These are phyloP conservation scores for Colletes latitarsis DNA, from an alignment of 1,140 invertebrate species.

Conservation along the genomic window DNA sequence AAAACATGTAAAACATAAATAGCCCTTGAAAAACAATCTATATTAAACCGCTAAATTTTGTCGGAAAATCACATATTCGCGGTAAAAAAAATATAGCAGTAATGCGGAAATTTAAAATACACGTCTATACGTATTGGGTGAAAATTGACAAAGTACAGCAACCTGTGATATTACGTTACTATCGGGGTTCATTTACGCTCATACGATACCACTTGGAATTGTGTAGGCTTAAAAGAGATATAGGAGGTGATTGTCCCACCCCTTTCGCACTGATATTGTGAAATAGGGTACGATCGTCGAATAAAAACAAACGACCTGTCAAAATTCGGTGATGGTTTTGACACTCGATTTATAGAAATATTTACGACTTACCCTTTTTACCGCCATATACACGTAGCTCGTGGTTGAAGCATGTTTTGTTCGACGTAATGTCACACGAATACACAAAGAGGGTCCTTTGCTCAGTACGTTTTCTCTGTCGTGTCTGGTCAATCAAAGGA, in stretches of 20 bases:
- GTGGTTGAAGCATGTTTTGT: conserved; percentile 43
- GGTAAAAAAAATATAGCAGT: background rate
- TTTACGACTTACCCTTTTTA: conserved; percentile 38
- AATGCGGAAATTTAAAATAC: background rate
- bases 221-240: background rate
- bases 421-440: conserved; percentile 18
- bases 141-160: conserved; percentile 4
- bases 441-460: conserved; percentile 8
- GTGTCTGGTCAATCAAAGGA: conserved; percentile 30
- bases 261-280: background rate
- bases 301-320: conserved; percentile 54
- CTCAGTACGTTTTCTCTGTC: conserved; percentile 12
- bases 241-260: conserved; percentile 30
- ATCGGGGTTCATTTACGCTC: conserved; percentile 16
- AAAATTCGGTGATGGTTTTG: background rate
- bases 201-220: background rate
- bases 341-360: background rate
- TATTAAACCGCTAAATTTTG: background rate
- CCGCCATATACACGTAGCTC: conserved; percentile 1
- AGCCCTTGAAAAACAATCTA: background rate
- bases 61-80: background rate
- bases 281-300: background rate
- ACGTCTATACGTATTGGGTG: background rate
- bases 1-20: background rate
- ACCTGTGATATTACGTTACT: conserved; percentile 36